Evolutionary conservation across 2,797 vertebrate species (phyloP), one percentile per base, ranked within the genome.

Genomic region (Passerculus sandwichensis): DNA sequence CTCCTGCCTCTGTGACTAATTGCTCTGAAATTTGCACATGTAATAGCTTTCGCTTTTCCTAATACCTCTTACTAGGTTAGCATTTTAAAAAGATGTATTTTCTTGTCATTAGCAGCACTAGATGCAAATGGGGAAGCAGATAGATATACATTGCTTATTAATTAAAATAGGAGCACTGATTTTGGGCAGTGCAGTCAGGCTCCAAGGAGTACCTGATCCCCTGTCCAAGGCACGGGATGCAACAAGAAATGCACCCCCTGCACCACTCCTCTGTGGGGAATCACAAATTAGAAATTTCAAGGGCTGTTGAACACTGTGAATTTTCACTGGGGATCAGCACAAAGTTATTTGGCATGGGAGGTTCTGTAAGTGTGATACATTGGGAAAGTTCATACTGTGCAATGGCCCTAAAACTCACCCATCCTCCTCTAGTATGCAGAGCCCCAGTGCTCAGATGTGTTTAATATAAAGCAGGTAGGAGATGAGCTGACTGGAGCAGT

Each of bases 261-360:
- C 66, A 91, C 72, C 42, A 1, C 30, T 89, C 54, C 36, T 79
- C 57, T 54, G 6, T 38, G 79, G 71, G 48, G 38, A 82, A 0
- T 4, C 60, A 85, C 82, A 83, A 95, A 92, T 89, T 72, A 95
- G 94, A 95, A 82, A 88, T 95, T 93, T 95, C 94, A 93, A 96
- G 93, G 88, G 77, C 89, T 83, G 19, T 71, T 88, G 86, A 90
- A 47, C 71, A 50, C 64, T n/a, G 1, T 61, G 88, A 74, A 59
- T 91, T 97, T 96, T 79, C 85, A 50, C 91, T 48, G 53, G 76
- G 82, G 60, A 93, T 96, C 84, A 83, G 89, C 73, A 91, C 84
- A 96, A 96, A 92, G 73, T 85, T 87, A 85, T 92, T 91, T 80
- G 87, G 77, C 80, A 64, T 15, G 47, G 40, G 92, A 91, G 45